Base-by-base conservation (phyloP, 2,797 vertebrate genomes). In the Epinephelus malabaricus region DNA sequence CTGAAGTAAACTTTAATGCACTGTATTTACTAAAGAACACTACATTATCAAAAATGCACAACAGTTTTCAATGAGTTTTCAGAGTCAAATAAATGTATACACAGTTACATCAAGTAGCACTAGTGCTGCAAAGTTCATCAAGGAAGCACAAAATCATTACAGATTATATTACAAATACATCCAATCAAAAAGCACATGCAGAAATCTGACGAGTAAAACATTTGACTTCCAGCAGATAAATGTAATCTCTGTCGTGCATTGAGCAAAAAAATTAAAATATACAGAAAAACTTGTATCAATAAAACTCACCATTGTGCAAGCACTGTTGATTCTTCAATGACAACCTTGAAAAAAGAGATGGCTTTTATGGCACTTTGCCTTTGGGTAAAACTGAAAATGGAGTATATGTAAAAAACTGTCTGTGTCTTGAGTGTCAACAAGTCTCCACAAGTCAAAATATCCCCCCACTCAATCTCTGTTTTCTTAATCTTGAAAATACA, bases 251-350 rank as follows among this genome's bases (percentile, higher is more conserved):
- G 51, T 11, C 27, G 18, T 38, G 9, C 2, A 55, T 1, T 23
- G 3, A 85, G 3, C 13, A 30, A 62, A 30, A 62, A 51, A 0
- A 21, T 40, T 18, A 3, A 38, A 60, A 62, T 5, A 11, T 40
- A 59, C 19, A 46, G 19, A 67, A 0, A 58, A 62, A 54, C 14
- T 1, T 50, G 6, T 27, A 27, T 73, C 6, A 59, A 2, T 71
- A 3, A 81, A 80, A 93, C 93, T 94, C 74, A 93, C 93, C 93
- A 94, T 93, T 77, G 34, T 34, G 59, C 46, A 78, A 50, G 34
- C 18, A 78, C 12, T 61, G 21, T 59, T 61, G 4, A 43, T 78
- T 66, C 58, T 58, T 56, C 8, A 74, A 70, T 23, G 13, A 63
- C 3, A 71, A 54, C 10, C 19, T 76, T 63, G 11, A 84, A 76